Evolutionary conservation across 2,113 vertebrate genomes (phyloP), one percentile per base, ranked within the genome.

Genomic region (Hystrix brachyura): DNA sequence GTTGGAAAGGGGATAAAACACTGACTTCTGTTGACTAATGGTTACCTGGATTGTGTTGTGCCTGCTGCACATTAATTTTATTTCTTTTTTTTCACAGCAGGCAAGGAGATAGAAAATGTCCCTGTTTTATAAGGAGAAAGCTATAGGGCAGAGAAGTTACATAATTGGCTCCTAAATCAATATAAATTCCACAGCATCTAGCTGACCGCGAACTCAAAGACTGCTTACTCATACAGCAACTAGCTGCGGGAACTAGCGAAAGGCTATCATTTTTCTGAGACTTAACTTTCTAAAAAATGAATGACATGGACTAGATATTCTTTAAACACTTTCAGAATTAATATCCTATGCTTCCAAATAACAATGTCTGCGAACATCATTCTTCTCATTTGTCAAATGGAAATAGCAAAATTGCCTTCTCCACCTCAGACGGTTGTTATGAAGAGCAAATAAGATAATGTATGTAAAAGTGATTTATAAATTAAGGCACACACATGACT

Each of bases 371-470:
- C 55, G n/a, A 51, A 4, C 48, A 64, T 80, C 53, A 65, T 12
- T 64, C 53, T 93, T 67, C 55, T 80, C 65, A 43, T 93, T 89
- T 91, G 87, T 93, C 79, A 64, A 55, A 21, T 57, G 14, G 12
- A 91, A 86, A 29, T 71, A 78, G 69, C 55, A 93, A 53, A 80
- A 60, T 89, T 53, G 62, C 25, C 53, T 51, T 34, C 29, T 46
- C 48, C 32, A 72, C 13, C 60, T 79, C 69, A 32, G 72, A 86
- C 64, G 55, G 27, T 34, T 79, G n/a, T 71, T 90, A 81, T 10
- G 69, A 85, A 85, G 23, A 92, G 32, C 62, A 95, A 71, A 78
- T 19, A 59, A 67, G 32, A 91, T 79, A 17, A 94, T 13, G n/a
- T 32, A 57, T 38, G 53, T 76, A 74, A 83, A 67, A 67, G 21